Percentiles rank a stretch among this genome's conserved stretches.
Evolutionary conservation across 2,113 vertebrate species (phyloP).

Genomic region (Excalfactoria chinensis): DNA sequence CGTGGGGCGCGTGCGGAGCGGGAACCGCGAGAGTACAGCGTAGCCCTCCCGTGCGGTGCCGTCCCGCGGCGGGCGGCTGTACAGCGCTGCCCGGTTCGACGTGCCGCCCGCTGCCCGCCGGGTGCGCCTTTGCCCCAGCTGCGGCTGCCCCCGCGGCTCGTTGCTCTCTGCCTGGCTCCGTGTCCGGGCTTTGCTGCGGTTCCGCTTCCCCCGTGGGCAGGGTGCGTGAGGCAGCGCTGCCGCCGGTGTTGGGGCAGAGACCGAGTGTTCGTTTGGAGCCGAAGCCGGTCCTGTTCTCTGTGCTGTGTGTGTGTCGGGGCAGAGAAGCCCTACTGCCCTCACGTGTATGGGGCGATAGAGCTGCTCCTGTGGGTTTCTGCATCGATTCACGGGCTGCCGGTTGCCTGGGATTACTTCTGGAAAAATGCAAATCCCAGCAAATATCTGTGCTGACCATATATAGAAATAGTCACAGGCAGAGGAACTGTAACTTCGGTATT

Average conservation of each 20-base stretch:
- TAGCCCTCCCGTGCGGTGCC: no score
- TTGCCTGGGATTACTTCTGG: not conserved
- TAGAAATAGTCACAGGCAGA: constrained; percentile 23
- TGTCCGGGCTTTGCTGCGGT: not conserved
- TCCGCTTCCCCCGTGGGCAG: not conserved
- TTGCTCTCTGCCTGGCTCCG: no score
- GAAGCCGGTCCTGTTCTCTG: not conserved
- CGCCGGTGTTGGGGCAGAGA: not conserved
- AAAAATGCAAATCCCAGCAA: not conserved
- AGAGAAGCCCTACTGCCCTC: not conserved
- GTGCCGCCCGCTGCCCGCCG: not conserved
- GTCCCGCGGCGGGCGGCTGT: no score
- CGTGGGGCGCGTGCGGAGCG: no score
- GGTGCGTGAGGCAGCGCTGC: not conserved
- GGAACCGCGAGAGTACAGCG: not conserved
- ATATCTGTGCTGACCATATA: constrained; percentile 55
- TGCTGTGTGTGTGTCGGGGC: not conserved
- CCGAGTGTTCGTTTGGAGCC: not conserved
- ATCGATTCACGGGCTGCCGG: not conserved
- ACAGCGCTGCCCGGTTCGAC: not conserved
- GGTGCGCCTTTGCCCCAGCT: not conserved
- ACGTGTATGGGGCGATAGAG: fast-evolving
- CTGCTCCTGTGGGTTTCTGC: not conserved
- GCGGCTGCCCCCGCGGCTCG: not conserved
- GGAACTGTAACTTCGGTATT: not conserved